Base-by-base conservation (phyloP, 2,797 vertebrate genomes). In the Epinephelus awoara region DNA sequence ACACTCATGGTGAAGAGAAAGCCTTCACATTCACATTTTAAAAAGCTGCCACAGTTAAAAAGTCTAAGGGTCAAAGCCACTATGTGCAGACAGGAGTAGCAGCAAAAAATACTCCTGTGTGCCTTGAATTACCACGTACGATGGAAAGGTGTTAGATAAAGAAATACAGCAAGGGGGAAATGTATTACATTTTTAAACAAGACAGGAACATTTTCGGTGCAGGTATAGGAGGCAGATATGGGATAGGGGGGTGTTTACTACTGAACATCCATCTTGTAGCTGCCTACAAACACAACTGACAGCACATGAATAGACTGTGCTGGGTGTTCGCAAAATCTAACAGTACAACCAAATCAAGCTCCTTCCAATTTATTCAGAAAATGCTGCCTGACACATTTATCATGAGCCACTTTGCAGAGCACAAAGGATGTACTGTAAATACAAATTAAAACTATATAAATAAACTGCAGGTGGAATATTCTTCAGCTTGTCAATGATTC, bases 321-420 rank as follows among this genome's bases (percentile, higher is more conserved):
- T 21, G 44, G 25, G 27, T 54, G 3, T 75, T 72, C 49, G 9
- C 7, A 44, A 72, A 76, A 70, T 66, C 40, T 19, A 62, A 75
- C 55, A 72, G 29, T 80, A 59, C 71, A 72, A 47, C 18, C 34
- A 58, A 67, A 73, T 75, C 50, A 80, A 77, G 57, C 80, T 64
- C 49, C 14, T 6, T 72, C 58, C 58, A 63, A 67, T 59, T 75
- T 82, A 82, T 86, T 79, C 72, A 79, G 77, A 51, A 77, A 87
- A 64, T 14, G 13, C 51, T 17, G 55, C 47, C 74, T 68, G 70
- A 83, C 78, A 72, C 58, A 54, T 82, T 86, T 54, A 77, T 79
- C 62, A 82, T 38, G 69, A 70, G 65, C 17, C 50, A 75, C 67
- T 85, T 79, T 29, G 65, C 52, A 62, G 27, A 67, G 46, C 21